These are phyloP conservation scores for Balaeniceps rex DNA, from an alignment of 2,113 vertebrate genomes.

Conservation along the genomic window DNA sequence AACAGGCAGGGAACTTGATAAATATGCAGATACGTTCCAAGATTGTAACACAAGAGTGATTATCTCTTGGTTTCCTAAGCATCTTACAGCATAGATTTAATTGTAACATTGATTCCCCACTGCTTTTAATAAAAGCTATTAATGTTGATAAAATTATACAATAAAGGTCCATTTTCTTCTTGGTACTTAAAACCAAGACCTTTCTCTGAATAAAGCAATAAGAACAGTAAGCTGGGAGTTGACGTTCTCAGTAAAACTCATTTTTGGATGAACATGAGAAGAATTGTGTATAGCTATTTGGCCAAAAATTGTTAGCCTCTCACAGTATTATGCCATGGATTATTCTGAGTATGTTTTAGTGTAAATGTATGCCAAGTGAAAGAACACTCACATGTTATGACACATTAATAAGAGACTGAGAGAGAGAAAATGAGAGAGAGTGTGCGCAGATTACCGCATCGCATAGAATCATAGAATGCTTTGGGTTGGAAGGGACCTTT, in stretches of 20 bases:
- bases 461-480: too few relatives aligned
- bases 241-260: background rate
- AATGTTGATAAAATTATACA: conserved; percentile 4
- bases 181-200: background rate
- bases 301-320: background rate
- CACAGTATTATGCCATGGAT: background rate
- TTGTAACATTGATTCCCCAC: background rate
- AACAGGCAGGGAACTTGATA: background rate
- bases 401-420: background rate
- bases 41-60: background rate
- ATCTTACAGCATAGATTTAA: background rate
- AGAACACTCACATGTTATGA: background rate
- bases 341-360: background rate
- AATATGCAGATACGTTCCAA: background rate
- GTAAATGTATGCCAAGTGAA: background rate
- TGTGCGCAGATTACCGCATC: background rate
- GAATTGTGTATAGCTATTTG: background rate
- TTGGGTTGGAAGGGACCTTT: too few relatives aligned
- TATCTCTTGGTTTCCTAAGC: background rate
- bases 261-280: background rate
- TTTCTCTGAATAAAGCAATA: background rate
- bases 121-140: background rate
- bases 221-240: background rate
- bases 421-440: background rate
- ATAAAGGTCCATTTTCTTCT: background rate